A percentile compares a stretch with the other conserved stretches of the same genome.
phyloP scores from a whole-genome alignment of 2,888 invertebrate species.

The Euzophera pinguis region DNA sequence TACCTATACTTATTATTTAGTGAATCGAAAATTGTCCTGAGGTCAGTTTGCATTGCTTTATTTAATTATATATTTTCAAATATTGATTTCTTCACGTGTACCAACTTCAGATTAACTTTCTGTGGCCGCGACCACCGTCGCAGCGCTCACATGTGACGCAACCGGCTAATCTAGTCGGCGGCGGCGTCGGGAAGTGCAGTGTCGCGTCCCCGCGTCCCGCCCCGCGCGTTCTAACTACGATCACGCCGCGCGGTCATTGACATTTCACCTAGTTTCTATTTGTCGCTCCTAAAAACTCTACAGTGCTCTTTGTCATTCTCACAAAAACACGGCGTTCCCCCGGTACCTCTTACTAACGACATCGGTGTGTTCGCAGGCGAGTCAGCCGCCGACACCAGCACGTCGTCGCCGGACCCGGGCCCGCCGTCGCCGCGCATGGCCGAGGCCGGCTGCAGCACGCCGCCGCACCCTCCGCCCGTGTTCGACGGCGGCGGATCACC shows the following conservation, averaged over 20 bases:
- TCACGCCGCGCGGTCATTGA: conserved; percentile 73
- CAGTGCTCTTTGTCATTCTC: conserved; percentile 59
- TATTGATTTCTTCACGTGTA: conserved; percentile 4
- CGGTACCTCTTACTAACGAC: conserved; percentile 49
- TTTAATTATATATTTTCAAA: not conserved
- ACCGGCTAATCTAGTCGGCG: conserved; percentile 78
- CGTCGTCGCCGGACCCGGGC: conserved; percentile 93
- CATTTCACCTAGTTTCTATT: conserved; percentile 79
- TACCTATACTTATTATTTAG: not conserved
- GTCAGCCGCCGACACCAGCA: conserved; percentile 95
- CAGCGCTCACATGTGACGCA: conserved; percentile 70
- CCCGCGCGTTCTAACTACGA: conserved; percentile 66
- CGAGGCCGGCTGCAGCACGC: conserved; percentile 82
- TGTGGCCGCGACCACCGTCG: conserved; percentile 43
- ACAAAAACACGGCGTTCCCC: conserved; percentile 30
- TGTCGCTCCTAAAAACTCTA: conserved; percentile 63
- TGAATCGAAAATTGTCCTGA: not conserved
- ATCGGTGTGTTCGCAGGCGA: conserved; percentile 83
- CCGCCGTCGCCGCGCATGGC: conserved; percentile 91
- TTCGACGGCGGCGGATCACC: conserved; percentile 73
- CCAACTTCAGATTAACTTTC: conserved; percentile 44
- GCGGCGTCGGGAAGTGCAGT: conserved; percentile 79
- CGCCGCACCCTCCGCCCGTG: conserved; percentile 78
- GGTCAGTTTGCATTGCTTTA: not conserved
- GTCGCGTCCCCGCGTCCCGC: conserved; percentile 75